A percentile compares a stretch with the other conserved stretches of the same genome.
Evolutionary conservation across 37 sponge, comb jelly and placozoan species (phyloP).

Genomic region (Cladorhizidae sp.): DNA sequence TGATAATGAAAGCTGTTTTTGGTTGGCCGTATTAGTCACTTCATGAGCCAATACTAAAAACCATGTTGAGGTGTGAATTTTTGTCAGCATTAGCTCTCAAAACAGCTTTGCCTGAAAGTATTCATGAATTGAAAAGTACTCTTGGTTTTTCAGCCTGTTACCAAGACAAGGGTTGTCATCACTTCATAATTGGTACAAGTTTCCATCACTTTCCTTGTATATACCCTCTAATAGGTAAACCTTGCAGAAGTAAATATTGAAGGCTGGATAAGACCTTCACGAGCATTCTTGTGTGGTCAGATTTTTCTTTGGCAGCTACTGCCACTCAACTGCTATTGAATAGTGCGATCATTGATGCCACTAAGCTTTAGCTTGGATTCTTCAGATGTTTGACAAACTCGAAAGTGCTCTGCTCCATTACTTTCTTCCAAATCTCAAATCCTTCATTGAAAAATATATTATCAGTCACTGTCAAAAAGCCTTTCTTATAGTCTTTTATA

Average conservation of each 20-base stretch:
- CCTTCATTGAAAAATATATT: no score
- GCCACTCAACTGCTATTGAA: not conserved
- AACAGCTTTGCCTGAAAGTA: not conserved
- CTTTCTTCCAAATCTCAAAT: no score
- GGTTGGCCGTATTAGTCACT: not conserved
- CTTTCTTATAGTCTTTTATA: no score
- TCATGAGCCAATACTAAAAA: not conserved
- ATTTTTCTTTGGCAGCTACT: not conserved
- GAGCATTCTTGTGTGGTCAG: not conserved
- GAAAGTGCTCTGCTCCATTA: no score
- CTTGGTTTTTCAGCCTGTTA: no score
- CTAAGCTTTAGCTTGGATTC: not conserved
- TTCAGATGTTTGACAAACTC: not conserved
- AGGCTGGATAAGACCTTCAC: not conserved
- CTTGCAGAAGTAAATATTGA: not conserved
- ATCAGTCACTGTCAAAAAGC: no score
- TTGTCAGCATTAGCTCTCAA: not conserved
- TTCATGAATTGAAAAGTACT: not conserved
- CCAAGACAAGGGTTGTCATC: not conserved
- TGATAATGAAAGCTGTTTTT: not conserved
- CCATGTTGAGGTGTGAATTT: not conserved
- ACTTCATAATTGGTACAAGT: not conserved
- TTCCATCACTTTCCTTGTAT: no score
- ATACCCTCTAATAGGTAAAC: not conserved
- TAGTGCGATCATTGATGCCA: not conserved